Evolutionary conservation across 1,140 invertebrate species (phyloP).

Genomic region (Lasioglossum baleicum): DNA sequence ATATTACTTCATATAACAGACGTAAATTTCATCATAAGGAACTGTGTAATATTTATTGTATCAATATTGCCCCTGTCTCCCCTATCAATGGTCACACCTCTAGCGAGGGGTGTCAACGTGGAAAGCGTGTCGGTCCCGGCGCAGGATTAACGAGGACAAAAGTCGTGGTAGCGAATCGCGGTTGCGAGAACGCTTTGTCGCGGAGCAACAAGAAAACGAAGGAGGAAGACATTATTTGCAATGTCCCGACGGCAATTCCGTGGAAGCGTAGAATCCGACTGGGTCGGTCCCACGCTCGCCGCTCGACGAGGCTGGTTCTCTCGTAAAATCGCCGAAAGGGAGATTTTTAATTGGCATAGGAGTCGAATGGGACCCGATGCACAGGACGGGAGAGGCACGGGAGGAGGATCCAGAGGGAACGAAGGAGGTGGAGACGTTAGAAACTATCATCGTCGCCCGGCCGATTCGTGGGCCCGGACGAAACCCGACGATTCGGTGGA

Average conservation of each 20-base stretch:
- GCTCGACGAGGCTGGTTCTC: slow-evolving; percentile 4
- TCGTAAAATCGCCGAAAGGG: slow-evolving; percentile 65
- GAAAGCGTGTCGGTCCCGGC: too few species aligned
- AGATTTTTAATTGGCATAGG: slow-evolving; percentile 66
- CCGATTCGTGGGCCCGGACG: slow-evolving; percentile 38
- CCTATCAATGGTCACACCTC: too few species aligned
- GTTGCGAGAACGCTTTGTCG: not conserved
- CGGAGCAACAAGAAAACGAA: slow-evolving; percentile 5
- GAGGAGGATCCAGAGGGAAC: not conserved
- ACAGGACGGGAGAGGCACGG: not conserved
- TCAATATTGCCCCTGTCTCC: too few species aligned
- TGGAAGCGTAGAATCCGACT: slow-evolving; percentile 9
- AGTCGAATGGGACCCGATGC: slow-evolving; percentile 27
- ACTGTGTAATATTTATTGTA: too few species aligned
- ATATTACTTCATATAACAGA: too few species aligned
- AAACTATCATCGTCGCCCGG: slow-evolving; percentile 51
- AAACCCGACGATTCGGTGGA: slow-evolving; percentile 54
- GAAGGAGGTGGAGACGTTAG: slow-evolving; percentile 39
- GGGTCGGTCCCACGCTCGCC: slow-evolving; percentile 27
- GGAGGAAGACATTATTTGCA: slow-evolving; percentile 17
- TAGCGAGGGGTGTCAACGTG: too few species aligned
- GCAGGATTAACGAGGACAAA: slow-evolving; percentile 31
- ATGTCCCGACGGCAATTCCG: slow-evolving; percentile 18
- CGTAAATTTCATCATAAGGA: too few species aligned
- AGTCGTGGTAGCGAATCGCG: slow-evolving; percentile 8